Evolutionary conservation across 2,888 invertebrate species (phyloP), one percentile per base, ranked within the genome.

Genomic region (Flexamia atlantica): DNA sequence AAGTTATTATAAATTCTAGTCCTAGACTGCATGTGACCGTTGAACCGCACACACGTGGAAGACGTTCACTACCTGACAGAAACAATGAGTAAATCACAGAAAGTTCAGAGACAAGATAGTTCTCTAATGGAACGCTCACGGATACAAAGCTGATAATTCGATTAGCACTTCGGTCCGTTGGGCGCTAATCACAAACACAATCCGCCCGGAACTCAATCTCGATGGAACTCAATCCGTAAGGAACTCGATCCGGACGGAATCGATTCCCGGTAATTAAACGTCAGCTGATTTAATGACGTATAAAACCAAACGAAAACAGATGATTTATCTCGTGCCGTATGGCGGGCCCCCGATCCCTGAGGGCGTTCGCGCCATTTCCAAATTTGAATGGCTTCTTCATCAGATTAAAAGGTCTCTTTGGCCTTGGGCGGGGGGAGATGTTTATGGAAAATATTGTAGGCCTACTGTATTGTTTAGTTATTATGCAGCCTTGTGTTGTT

Each of bases 81-180:
- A n/a, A n/a, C n/a, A 36, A 4, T 4, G 36, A 4, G 36, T 36
- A 36, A 36, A 36, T 36, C 9, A 36, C 36, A 36, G 36, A 36
- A 36, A 36, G 36, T 9, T 28, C 30, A 28, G 64, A 46, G 46
- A 46, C 2, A 28, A 28, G 64, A 64, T 64, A 30, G 14, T 9
- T n/a, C 36, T 23, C 70, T 70, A 70, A 70, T 70, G 70, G 70
- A 70, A 70, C 40, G 70, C 40, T 70, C 70, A 70, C 70, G 70
- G 70, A 70, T 70, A 40, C 36, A 70, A 23, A 40, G 20, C 12
- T 20, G 70, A 70, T 70, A 70, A 70, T 36, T 36, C 23, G 23
- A 70, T 70, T 70, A 70, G 36, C 70, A 70, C 70, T n/a, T 23
- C 68, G 30, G 30, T 68, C 30, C 32, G 70, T 20, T 70, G 1